Evolutionary conservation across 1,140 invertebrate species (phyloP).

Genomic region (Drosophila albomicans): DNA sequence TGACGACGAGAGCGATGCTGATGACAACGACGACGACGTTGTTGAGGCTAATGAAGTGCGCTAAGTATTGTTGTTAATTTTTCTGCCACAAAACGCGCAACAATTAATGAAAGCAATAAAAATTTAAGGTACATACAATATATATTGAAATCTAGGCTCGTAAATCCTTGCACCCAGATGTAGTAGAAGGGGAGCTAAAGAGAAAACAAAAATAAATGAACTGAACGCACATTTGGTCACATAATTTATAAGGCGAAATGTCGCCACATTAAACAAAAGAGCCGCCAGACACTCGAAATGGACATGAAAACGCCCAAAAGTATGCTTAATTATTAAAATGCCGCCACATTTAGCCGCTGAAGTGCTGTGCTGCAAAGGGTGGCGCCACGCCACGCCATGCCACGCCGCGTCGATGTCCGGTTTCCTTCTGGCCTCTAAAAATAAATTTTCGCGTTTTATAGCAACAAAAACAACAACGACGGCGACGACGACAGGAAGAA

Average conservation of each 20-base stretch:
- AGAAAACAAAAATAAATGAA: slow-evolving; percentile 40
- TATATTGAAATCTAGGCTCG: slow-evolving; percentile 27
- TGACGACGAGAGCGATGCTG: slow-evolving; percentile 30
- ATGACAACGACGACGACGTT: slow-evolving; percentile 3
- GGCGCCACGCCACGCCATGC: slow-evolving; percentile 21
- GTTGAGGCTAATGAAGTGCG: slow-evolving; percentile 9
- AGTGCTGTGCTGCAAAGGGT: slow-evolving; percentile 15
- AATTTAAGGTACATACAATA: slow-evolving; percentile 51
- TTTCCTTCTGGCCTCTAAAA: slow-evolving; percentile 50
- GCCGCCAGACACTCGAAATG: slow-evolving; percentile 43
- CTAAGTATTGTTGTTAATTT: slow-evolving; percentile 16
- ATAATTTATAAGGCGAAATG: slow-evolving; percentile 52
- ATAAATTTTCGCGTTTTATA: slow-evolving; percentile 80
- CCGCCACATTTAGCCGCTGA: slow-evolving; percentile 2
- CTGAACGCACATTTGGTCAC: slow-evolving; percentile 41
- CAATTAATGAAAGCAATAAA: slow-evolving; percentile 55
- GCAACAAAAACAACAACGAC: slow-evolving; percentile 26
- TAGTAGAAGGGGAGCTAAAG: neutral
- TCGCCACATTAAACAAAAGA: slow-evolving; percentile 38
- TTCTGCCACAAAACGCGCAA: slow-evolving; percentile 7
- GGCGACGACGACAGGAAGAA: slow-evolving; percentile 20
- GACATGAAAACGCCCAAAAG: slow-evolving; percentile 63
- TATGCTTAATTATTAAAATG: slow-evolving; percentile 81
- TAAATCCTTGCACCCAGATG: slow-evolving; percentile 21
- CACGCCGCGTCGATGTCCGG: neutral